Base-by-base conservation (phyloP, 2,113 vertebrate genomes). In the Macaca fascicularis region DNA sequence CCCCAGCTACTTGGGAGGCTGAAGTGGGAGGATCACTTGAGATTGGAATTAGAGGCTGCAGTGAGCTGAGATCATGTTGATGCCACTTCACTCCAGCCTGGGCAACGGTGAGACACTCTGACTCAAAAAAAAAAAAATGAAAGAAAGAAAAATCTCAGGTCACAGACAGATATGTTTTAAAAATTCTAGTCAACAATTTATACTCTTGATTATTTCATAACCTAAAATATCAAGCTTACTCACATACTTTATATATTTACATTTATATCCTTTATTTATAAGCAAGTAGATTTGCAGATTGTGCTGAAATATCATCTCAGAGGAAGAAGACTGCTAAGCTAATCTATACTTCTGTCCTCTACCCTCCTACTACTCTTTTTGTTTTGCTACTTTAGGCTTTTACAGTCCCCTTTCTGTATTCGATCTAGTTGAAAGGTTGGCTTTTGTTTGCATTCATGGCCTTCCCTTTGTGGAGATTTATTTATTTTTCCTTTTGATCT, bases 321-420 rank as follows among this genome's bases (percentile, higher is more conserved):
- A 50, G 57, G 3, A 30, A 32, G 30, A 75, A 27, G 0, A 0
- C 3, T 6, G 35, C 9, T 23, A 25, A 79, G 2, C 3, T 10
- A 20, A 43, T 8, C 84, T 45, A 48, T 8, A 10, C 9, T 17
- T 1, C 14, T 9, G 35, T 6, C 11, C 5, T 13, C 30, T 35
- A 11, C 10, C 23, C 43, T 93, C 38, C 35, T 16, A 1, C 2
- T 1, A 9, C 1, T 30, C 30, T 2, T 17, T 27, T 22, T n/a
- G 3, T 6, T 50, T 20, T 32, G 12, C 40, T 59, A 22, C 20
- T 50, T 94, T 3, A 6, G 1, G 67, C 8, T 32, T 59, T 82
- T 16, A 20, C 1, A 32, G 16, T 20, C 9, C n/a, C 64, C 20
- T 82, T 14, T 27, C 38, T 67, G 12, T 45, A 40, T 75, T 64